Percentiles rank a stretch among this genome's conserved stretches.
Conservation (phyloP, 2,797 vertebrate species). For the Pseudotriccus pelzelni region DNA sequence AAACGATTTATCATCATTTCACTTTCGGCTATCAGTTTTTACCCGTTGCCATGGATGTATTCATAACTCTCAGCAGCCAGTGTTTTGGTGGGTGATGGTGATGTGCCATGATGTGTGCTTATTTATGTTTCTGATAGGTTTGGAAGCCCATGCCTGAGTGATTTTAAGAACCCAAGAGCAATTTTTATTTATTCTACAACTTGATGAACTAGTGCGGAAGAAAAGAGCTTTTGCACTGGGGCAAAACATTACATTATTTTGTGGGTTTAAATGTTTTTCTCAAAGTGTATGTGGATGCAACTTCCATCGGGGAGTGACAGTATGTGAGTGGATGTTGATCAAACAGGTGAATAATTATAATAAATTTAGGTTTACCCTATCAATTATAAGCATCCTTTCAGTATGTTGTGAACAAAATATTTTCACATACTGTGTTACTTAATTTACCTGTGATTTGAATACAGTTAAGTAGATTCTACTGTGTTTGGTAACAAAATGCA, state of each 20-base stretch:
- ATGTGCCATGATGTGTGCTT: neutral
- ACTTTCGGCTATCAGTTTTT: constrained; percentile 13
- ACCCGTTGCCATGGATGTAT: neutral
- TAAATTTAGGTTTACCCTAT: neutral
- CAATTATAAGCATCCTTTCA: neutral
- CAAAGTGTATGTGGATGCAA: neutral
- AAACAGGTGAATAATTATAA: constrained; percentile 16
- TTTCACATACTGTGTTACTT: neutral
- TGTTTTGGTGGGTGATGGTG: neutral
- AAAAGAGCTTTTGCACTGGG: neutral
- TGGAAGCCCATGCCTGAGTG: neutral
- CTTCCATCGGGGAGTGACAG: neutral
- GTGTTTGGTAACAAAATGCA: neutral
- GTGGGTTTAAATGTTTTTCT: constrained; percentile 1
- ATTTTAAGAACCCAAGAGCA: constrained; percentile 2
- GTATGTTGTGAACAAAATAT: neutral
- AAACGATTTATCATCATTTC: neutral
- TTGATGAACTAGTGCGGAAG: neutral
- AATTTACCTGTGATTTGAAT: constrained; percentile 19
- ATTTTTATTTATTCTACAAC: constrained; percentile 40
- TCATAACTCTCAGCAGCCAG: neutral
- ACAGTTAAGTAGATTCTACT: neutral
- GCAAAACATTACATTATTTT: neutral
- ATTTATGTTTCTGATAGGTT: constrained; percentile 1
- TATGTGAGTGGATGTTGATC: neutral